Percentiles rank a stretch among this genome's conserved stretches.
phyloP scores from a whole-genome alignment of 2,888 invertebrate genomes.

The Lasius fuliginosus region DNA sequence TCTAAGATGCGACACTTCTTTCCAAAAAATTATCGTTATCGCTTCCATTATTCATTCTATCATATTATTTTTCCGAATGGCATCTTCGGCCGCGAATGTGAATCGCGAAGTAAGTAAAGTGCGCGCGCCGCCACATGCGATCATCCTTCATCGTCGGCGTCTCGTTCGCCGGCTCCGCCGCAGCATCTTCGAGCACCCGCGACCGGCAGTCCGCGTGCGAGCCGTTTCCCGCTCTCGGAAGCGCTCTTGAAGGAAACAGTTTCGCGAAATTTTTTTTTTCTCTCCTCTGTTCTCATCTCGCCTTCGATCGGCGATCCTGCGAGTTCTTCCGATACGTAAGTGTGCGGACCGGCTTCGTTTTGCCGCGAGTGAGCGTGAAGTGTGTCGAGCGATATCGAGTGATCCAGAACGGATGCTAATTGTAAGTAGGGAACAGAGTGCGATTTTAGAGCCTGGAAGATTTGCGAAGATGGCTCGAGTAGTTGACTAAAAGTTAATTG shows the following conservation, averaged over 20 bases:
- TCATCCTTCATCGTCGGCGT: conserved; percentile 66
- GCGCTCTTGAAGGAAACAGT: conserved; percentile 27
- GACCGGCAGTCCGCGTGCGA: conserved; percentile 63
- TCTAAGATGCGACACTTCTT: neutral
- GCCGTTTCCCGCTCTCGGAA: conserved; percentile 54
- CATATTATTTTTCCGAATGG: neutral
- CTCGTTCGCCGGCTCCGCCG: conserved; percentile 64
- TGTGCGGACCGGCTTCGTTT: neutral
- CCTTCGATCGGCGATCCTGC: neutral
- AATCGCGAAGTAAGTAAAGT: conserved; percentile 49
- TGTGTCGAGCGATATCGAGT: neutral
- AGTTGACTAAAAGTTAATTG: neutral
- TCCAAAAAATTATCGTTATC: neutral
- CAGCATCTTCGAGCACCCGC: conserved; percentile 58
- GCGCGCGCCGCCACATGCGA: conserved; percentile 64
- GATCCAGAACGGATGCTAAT: neutral
- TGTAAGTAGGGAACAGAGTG: neutral
- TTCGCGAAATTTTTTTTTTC: neutral
- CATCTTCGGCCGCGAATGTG: neutral
- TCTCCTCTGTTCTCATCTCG: neutral
- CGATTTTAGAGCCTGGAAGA: neutral
- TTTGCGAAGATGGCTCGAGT: neutral
- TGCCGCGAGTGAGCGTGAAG: neutral
- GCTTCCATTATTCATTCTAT: neutral
- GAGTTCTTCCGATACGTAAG: neutral